Percentiles rank a stretch among this genome's conserved stretches.
These are phyloP conservation scores for Cacatua alba DNA, from an alignment of 2,113 vertebrate species.

Conservation along the genomic window DNA sequence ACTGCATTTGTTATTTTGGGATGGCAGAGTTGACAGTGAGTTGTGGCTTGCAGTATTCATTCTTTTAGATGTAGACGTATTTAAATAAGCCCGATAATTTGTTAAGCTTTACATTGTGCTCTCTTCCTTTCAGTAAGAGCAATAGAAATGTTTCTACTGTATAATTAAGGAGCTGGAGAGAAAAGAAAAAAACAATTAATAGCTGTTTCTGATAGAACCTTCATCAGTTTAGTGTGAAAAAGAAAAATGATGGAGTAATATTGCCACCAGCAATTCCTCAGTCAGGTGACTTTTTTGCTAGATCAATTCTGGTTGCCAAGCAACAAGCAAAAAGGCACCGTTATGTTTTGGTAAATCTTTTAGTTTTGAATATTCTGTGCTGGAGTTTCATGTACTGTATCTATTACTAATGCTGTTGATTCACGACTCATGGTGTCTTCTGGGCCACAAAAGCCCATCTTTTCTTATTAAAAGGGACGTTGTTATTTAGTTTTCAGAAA, in stretches of 20 bases:
- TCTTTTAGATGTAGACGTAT: constrained; percentile 3
- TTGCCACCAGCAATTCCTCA: constrained; percentile 81
- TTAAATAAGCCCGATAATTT: constrained; percentile 29
- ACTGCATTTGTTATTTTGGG: constrained; percentile 10
- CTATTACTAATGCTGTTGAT: not conserved
- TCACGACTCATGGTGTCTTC: not conserved
- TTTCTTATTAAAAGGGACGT: not conserved
- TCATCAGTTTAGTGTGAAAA: constrained; percentile 74
- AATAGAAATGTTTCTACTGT: constrained; percentile 6
- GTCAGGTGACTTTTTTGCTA: constrained; percentile 78
- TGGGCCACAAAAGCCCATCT: not conserved
- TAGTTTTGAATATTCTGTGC: constrained; percentile 63
- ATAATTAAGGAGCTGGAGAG: constrained; percentile 61
- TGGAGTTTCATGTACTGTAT: constrained; percentile 29
- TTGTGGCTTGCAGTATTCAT: not conserved
- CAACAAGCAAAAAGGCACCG: constrained; percentile 71
- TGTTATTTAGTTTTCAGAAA: not conserved
- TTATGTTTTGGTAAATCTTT: constrained; percentile 74
- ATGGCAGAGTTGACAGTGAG: constrained; percentile 16
- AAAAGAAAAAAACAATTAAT: constrained; percentile 74
- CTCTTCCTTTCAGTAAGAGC: constrained; percentile 2
- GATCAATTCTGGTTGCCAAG: constrained; percentile 83
- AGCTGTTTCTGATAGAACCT: constrained; percentile 66
- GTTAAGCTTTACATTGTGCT: not conserved
- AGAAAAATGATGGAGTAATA: constrained; percentile 82